phyloP scores from a whole-genome alignment of 1,140 invertebrate species.

The Bombus consobrinus region DNA sequence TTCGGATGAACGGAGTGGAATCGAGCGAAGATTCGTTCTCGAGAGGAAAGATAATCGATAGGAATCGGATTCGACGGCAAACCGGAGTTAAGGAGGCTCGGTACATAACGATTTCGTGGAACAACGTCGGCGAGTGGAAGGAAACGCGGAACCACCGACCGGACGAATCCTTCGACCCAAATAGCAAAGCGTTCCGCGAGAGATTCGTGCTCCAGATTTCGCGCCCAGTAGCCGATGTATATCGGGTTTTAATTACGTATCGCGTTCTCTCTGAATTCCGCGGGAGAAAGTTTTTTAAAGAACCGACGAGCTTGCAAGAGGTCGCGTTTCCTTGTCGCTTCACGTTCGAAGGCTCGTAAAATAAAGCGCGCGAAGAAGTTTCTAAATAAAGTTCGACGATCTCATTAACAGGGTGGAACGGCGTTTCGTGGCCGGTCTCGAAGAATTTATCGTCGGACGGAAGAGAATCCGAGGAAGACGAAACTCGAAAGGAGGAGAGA shows the following conservation, averaged over 20 bases:
- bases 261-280: neutral
- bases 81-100: neutral
- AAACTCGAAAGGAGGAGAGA: no score
- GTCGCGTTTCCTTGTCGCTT: neutral
- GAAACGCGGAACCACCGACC: no score
- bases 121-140: neutral
- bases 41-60: neutral
- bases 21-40: neutral
- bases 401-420: slow-evolving; percentile 48
- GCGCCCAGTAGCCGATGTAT: neutral
- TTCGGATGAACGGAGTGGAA: neutral
- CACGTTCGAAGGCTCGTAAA: neutral
- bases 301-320: neutral
- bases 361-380: slow-evolving; percentile 38
- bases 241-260: slow-evolving; percentile 43
- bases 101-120: neutral
- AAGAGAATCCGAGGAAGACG: neutral
- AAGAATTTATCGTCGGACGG: slow-evolving; percentile 16
- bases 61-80: neutral
- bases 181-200: neutral
- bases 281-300: slow-evolving; percentile 4
- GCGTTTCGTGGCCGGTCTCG: slow-evolving; percentile 4
- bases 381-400: slow-evolving; percentile 52
- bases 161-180: neutral
- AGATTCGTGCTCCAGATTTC: neutral